Evolutionary conservation across 2,797 vertebrate genomes (phyloP).

Genomic region (Harpagifer antarcticus): DNA sequence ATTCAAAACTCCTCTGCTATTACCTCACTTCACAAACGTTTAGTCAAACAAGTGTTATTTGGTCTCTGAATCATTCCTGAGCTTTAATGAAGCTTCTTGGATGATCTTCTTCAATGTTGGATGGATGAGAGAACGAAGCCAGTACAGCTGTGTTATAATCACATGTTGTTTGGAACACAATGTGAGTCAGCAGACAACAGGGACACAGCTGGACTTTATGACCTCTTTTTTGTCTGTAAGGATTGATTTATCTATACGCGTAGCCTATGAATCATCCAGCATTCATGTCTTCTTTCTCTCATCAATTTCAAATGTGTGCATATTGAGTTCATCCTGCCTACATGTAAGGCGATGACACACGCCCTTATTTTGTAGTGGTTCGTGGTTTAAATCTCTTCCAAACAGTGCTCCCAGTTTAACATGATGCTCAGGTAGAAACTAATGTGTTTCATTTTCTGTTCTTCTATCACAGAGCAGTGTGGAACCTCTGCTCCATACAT

Average conservation of each 20-base stretch:
- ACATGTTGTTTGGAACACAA: no score
- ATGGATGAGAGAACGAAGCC: background rate
- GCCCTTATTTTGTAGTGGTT: no score
- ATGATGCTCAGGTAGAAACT: background rate
- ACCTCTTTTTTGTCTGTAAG: background rate
- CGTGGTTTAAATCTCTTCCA: background rate
- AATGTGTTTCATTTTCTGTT: background rate
- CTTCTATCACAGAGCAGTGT: slow-evolving; percentile 68
- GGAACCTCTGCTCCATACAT: slow-evolving; percentile 82
- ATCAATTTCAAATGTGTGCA: background rate
- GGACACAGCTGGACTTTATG: no score
- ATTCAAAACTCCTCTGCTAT: no score
- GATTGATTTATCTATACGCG: background rate
- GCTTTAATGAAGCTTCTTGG: background rate
- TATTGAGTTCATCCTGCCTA: background rate
- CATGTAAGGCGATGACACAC: background rate
- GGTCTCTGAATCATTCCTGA: background rate
- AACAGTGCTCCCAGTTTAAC: no score
- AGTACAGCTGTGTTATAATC: no score
- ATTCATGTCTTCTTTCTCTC: background rate
- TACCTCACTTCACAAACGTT: background rate
- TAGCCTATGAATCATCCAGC: background rate
- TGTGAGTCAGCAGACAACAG: no score
- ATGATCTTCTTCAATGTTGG: background rate
- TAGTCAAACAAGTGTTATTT: background rate